Evolutionary conservation across 2,113 vertebrate species (phyloP), one percentile per base, ranked within the genome.

Genomic region (Tupaia chinensis): DNA sequence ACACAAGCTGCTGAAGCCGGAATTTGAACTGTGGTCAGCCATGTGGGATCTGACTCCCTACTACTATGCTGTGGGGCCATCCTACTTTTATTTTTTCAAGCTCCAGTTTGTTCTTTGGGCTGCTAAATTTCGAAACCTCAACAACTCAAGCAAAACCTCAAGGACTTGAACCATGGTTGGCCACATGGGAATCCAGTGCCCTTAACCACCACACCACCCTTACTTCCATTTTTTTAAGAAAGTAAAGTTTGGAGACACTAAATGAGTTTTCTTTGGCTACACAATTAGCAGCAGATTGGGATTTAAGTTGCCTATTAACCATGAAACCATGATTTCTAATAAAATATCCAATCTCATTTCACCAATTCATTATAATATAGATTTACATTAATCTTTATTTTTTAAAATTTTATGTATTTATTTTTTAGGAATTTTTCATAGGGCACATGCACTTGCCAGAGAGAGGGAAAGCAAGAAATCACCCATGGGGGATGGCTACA

Each of bases 211-310:
- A 44, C 44, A 44, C 44, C 44, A 44, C 44, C 44, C 44, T 80
- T 94, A 69, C n/a, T 15, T 83, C 63, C 23, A 34, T n/a, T 72
- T 87, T 87, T 81, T 56, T 61, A 95, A 56, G n/a, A 77, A 58
- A 63, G 69, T 56, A 32, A 73, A 34, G 29, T 73, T 79, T 85
- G 29, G 7, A 86, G 20, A 92, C 22, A 95, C 25, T 66, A 72
- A 68, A 60, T n/a, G 23, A 44, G 10, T 77, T 76, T 84, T 44
- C 22, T 74, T 85, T 13, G 44, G 9, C 32, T 85, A 61, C 29
- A 22, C 63, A 78, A 17, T 77, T 83, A 76, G 56, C 34, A 92
- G 93, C n/a, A 76, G 27, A 65, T 56, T 7, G 44, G n/a, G 32
- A 89, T 91, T 73, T 60, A 84, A 15, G 34, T 76, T 76, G 22